phyloP scores from a whole-genome alignment of 2,113 vertebrate genomes.

The Lasiurus borealis region DNA sequence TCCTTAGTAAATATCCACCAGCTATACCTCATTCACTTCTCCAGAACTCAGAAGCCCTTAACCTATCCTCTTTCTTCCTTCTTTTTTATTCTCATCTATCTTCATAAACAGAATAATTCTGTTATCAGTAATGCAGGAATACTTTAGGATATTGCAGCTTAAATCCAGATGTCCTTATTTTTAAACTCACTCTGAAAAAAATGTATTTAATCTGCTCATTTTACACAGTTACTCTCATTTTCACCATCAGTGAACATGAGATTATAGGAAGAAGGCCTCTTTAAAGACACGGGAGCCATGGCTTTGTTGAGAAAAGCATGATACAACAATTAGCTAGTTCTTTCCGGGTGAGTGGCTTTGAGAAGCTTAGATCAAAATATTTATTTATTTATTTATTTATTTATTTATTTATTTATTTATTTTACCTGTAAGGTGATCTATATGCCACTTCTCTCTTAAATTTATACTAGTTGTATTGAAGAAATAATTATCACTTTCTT shows the following conservation, averaged over 20 bases:
- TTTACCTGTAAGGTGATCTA: not conserved
- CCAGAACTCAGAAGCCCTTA: not conserved
- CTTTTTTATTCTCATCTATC: not conserved
- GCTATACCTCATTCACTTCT: not conserved
- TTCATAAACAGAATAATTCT: not conserved
- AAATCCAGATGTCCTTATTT: not conserved
- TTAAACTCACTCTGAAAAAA: conserved; percentile 27
- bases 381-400: conserved; percentile 53
- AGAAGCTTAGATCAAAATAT: conserved; percentile 4
- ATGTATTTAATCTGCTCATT: not conserved
- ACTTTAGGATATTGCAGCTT: not conserved
- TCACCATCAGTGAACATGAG: not conserved
- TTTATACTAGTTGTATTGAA: conserved; percentile 9
- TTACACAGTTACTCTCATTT: not conserved
- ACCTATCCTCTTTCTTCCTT: not conserved
- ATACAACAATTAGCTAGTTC: not conserved
- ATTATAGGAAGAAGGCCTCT: not conserved
- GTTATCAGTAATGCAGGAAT: not conserved
- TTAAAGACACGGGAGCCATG: not conserved
- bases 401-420: conserved; percentile 56
- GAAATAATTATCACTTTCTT: conserved; percentile 30
- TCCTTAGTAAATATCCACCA: not conserved
- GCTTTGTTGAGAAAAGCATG: not conserved
- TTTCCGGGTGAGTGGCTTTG: not conserved
- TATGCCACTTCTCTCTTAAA: conserved; percentile 31